Base-by-base conservation (phyloP, 2,888 invertebrate genomes). In the Aproaerema taeniolella region DNA sequence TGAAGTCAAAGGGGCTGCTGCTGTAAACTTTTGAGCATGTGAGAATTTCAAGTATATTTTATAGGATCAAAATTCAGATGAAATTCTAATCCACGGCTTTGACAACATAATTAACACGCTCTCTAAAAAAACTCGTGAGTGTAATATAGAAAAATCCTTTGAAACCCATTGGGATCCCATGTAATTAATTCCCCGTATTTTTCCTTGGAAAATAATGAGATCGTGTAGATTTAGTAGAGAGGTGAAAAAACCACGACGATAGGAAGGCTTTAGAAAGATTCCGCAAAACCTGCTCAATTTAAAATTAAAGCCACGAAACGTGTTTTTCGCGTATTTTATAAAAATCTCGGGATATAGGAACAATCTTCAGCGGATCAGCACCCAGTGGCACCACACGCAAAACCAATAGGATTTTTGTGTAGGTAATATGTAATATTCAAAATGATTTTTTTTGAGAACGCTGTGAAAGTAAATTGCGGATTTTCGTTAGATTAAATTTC, bases 271-370 rank as follows among this genome's bases (percentile, higher is more conserved):
- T 80, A 64, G 65, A 52, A 77, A 83, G 85, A 85, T 79, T 78
- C 67, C 74, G 69, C 73, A 74, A 75, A 82, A 85, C 76, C 85
- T 68, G 78, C 82, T 83, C 85, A 86, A 86, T 87, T 86, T 86
- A 85, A 87, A 87, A 86, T 86, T 83, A 86, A 86, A 87, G 85
- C 86, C 86, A 83, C 76, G 77, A 85, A 86, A 87, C 86, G 86
- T 87, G 86, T 86, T 86, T 82, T 85, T 83, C 81, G 76, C 72
- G 66, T 81, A 82, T 83, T 85, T 85, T 85, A 81, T 85, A 86
- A 85, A 86, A 86, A 80, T 82, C 76, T 70, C 64, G 72, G 80
- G 77, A 80, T 85, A 76, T 76, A 67, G 49, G 76, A 72, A 79
- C 82, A 83, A 85, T 86, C 85, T 86, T 83, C 78, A 69, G 58